Conservation (phyloP, 2,113 vertebrate genomes). For the Malurus alboscapulatus region DNA sequence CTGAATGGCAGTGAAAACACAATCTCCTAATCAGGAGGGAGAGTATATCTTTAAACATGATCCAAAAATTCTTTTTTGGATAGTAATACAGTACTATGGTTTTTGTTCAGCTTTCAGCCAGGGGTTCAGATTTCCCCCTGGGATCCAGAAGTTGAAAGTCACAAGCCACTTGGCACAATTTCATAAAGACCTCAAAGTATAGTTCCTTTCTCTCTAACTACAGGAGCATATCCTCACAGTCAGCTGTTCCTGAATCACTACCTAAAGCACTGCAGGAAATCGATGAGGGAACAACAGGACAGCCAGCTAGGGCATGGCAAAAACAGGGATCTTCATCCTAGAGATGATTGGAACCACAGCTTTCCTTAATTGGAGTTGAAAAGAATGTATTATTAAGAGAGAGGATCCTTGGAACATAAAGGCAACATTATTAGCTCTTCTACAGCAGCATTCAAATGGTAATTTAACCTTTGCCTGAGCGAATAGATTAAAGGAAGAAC, state of each 20-base stretch:
- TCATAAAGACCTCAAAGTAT: neutral
- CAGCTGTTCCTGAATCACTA: slow-evolving; percentile 32
- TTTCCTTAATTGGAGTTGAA: slow-evolving; percentile 23
- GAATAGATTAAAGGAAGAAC: slow-evolving; percentile 20
- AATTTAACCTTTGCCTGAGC: slow-evolving; percentile 45
- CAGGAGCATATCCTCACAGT: neutral
- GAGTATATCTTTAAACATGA: slow-evolving; percentile 36
- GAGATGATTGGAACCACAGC: neutral
- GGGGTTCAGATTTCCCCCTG: neutral
- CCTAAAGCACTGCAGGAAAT: slow-evolving; percentile 19
- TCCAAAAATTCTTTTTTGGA: slow-evolving; percentile 52
- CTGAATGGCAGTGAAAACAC: slow-evolving; percentile 43
- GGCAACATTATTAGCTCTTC: slow-evolving; percentile 48
- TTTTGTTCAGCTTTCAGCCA: slow-evolving; percentile 32
- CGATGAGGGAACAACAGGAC: neutral
- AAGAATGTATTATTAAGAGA: slow-evolving; percentile 2
- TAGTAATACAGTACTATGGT: neutral
- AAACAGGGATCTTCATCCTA: neutral
- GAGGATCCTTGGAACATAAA: slow-evolving; percentile 15
- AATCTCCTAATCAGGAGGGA: slow-evolving; percentile 31
- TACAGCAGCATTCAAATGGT: slow-evolving; percentile 31
- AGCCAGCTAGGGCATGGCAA: neutral
- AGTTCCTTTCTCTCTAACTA: neutral
- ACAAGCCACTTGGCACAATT: slow-evolving; percentile 10
- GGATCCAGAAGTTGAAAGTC: slow-evolving; percentile 25